Percentiles rank a stretch among this genome's conserved stretches.
phyloP scores from a whole-genome alignment of 2,888 invertebrate species.

The Labia minor region DNA sequence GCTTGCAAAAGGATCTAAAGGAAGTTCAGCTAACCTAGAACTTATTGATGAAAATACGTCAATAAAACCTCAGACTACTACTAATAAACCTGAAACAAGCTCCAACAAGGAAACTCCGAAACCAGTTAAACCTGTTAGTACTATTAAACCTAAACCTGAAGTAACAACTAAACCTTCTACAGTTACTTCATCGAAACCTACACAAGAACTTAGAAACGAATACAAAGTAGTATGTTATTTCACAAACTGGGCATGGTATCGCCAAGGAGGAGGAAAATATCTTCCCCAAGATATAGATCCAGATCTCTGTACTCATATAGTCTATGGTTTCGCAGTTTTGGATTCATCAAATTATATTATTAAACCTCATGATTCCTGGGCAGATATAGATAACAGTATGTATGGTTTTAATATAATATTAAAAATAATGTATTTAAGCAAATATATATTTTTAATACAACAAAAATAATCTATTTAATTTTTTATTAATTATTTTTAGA shows the following conservation, averaged over 20 bases:
- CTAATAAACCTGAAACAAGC: neutral
- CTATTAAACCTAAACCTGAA: neutral
- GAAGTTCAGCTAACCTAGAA: no score
- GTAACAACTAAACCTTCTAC: neutral
- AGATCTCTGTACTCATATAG: slow-evolving; percentile 78
- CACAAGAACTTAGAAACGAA: slow-evolving; percentile 31
- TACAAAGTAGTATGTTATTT: slow-evolving; percentile 84
- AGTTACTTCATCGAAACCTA: slow-evolving; percentile 3
- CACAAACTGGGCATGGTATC: slow-evolving; percentile 90
- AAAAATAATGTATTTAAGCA: neutral
- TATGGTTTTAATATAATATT: no score
- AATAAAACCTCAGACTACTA: neutral
- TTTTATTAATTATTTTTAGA: slow-evolving; percentile 38
- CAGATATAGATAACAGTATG: slow-evolving; percentile 77
- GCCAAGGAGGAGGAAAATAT: slow-evolving; percentile 69
- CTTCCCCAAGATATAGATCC: slow-evolving; percentile 73
- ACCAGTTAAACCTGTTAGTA: neutral
- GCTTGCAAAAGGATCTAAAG: slow-evolving; percentile 36
- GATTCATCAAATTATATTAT: slow-evolving; percentile 62
- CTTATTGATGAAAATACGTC: no score
- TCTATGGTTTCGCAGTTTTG: slow-evolving; percentile 85
- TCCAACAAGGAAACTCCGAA: neutral
- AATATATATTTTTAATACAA: neutral
- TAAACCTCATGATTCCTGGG: slow-evolving; percentile 78
- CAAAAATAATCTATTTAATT: slow-evolving; percentile 17